phyloP scores from a whole-genome alignment of 2,797 vertebrate species.

The Gymnopithys bicolor region DNA sequence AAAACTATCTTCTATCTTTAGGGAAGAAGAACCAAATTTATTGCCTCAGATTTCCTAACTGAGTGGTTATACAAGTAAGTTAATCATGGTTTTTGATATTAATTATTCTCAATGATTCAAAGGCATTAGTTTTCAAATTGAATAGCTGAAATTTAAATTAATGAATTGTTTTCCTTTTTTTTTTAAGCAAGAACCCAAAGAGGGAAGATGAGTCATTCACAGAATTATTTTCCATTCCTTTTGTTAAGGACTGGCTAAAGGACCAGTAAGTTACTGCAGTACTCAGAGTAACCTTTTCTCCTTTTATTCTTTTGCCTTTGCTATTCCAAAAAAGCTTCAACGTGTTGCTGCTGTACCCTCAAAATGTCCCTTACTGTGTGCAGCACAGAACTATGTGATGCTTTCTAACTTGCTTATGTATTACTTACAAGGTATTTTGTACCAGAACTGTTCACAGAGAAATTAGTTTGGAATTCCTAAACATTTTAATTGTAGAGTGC shows the following conservation, averaged over 20 bases:
- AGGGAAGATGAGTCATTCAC: slow-evolving; percentile 75
- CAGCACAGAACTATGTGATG: background rate
- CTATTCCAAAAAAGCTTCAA: background rate
- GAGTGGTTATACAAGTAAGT: slow-evolving; percentile 97
- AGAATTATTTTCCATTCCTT: slow-evolving; percentile 86
- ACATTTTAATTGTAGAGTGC: background rate
- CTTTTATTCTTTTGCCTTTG: background rate
- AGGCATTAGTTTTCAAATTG: slow-evolving; percentile 18
- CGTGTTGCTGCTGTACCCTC: background rate
- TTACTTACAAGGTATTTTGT: background rate
- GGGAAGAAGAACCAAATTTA: slow-evolving; percentile 86
- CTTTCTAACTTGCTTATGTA: background rate
- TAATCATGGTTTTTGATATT: background rate
- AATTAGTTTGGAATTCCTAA: background rate
- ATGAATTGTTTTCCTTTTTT: slow-evolving; percentile 14
- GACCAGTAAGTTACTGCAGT: slow-evolving; percentile 83
- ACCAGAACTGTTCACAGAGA: background rate
- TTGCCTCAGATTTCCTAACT: slow-evolving; percentile 89
- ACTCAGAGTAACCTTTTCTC: background rate
- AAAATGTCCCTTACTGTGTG: background rate
- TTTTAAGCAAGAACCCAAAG: slow-evolving; percentile 85
- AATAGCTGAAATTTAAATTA: slow-evolving; percentile 28
- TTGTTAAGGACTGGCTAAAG: slow-evolving; percentile 86
- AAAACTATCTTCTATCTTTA: slow-evolving; percentile 77
- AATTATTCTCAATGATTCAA: background rate